Percentiles rank a stretch among this genome's conserved stretches.
Conservation (phyloP, 2,888 invertebrate species). For the Drosophila picticornis region DNA sequence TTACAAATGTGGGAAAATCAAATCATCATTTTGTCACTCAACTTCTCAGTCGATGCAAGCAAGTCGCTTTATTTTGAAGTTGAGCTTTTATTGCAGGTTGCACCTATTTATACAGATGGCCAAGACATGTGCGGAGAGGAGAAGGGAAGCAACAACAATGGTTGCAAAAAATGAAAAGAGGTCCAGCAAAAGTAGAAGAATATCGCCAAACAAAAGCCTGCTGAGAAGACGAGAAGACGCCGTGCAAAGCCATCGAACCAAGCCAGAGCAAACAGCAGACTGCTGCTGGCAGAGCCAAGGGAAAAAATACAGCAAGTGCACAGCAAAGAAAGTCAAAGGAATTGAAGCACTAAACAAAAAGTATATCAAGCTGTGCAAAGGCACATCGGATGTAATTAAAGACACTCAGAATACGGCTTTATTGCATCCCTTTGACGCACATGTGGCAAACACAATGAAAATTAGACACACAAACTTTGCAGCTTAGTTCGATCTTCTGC, state of each 20-base stretch:
- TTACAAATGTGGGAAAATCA: too few relatives aligned
- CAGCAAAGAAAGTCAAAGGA: background rate
- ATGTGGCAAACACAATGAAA: background rate
- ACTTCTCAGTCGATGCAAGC: background rate
- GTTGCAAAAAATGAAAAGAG: background rate
- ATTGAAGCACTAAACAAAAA: background rate
- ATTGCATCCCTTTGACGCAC: background rate
- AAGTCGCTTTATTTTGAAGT: background rate
- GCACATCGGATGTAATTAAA: background rate
- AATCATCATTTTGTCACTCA: background rate
- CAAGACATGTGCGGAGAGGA: background rate
- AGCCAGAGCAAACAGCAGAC: background rate
- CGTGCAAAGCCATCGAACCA: background rate
- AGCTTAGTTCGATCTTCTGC: background rate
- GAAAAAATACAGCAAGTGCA: background rate
- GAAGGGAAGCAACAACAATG: background rate
- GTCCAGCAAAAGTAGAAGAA: background rate
- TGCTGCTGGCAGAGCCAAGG: background rate
- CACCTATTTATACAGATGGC: background rate
- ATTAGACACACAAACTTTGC: background rate
- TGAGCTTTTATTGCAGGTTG: background rate
- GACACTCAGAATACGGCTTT: fast-evolving
- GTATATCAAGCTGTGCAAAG: background rate
- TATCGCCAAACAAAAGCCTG: background rate
- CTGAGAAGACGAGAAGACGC: background rate